Conservation (phyloP, 2,797 vertebrate genomes). For the Betta splendens region DNA sequence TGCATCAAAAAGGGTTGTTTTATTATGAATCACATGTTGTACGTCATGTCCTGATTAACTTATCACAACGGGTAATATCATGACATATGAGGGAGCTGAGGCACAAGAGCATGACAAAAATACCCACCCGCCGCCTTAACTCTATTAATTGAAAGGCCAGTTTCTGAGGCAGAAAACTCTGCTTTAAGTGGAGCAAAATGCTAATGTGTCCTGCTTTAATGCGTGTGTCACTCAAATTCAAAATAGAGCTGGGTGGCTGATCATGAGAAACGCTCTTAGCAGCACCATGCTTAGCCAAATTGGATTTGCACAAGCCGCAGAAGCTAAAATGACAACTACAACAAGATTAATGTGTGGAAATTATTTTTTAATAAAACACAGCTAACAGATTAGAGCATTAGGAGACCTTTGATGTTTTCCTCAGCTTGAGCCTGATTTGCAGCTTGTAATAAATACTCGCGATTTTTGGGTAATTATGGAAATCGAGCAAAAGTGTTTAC, state of each 20-base stretch:
- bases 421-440: no score
- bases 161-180: conserved; percentile 64
- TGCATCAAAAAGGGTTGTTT: not conserved
- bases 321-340: conserved; percentile 5
- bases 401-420: not conserved
- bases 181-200: conserved; percentile 66
- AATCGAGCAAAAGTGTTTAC: not conserved
- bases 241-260: conserved; percentile 42
- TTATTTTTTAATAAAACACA: not conserved
- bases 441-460: not conserved
- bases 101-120: conserved; percentile 51
- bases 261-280: conserved; percentile 17
- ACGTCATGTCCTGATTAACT: conserved; percentile 12
- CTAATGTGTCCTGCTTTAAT: conserved; percentile 54
- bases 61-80: conserved; percentile 29
- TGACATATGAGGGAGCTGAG: conserved; percentile 40
- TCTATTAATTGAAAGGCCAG: conserved; percentile 60
- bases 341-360: not conserved
- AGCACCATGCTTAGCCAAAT: conserved; percentile 19
- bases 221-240: conserved; percentile 47
- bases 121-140: conserved; percentile 41
- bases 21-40: conserved; percentile 6
- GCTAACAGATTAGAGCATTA: not conserved
- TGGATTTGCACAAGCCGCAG: conserved; percentile 1
- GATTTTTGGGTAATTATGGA: not conserved